Percentiles rank a stretch among this genome's conserved stretches.
These are phyloP conservation scores for Proales similis DNA, from an alignment of 1,140 invertebrate species.

Conservation along the genomic window DNA sequence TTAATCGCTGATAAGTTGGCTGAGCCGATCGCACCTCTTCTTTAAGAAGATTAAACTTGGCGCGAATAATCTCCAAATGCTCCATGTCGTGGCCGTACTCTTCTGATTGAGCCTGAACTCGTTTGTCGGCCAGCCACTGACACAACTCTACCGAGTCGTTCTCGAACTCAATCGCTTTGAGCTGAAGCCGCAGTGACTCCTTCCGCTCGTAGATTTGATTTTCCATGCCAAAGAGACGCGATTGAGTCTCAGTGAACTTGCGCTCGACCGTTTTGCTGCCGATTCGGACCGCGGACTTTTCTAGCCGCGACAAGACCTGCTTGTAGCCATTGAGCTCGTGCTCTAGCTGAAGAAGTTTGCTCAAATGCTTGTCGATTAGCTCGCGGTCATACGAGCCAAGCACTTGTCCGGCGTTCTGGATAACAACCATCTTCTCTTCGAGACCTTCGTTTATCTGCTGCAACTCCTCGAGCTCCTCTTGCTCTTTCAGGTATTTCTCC, in stretches of 20 bases:
- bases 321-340: conserved; percentile 8
- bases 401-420: not conserved
- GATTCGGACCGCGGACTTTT: conserved; percentile 1
- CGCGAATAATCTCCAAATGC: conserved; percentile 11
- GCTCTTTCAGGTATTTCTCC: not conserved
- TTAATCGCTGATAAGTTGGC: not conserved
- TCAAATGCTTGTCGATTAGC: not conserved
- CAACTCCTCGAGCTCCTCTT: conserved; percentile 33
- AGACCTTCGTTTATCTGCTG: conserved; percentile 9
- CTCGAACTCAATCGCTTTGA: conserved; percentile 21
- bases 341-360: conserved; percentile 5
- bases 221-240: conserved; percentile 5
- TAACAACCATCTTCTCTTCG: conserved; percentile 7
- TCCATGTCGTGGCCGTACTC: conserved; percentile 32
- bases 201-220: not conserved
- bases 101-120: conserved; percentile 24
- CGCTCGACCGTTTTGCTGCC: not conserved
- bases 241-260: not conserved
- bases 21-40: not conserved
- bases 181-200: not conserved
- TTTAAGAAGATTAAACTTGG: conserved; percentile 6
- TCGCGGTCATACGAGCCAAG: not conserved
- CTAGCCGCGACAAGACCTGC: not conserved
- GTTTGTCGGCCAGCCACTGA: conserved; percentile 23
- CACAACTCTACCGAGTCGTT: conserved; percentile 5